Evolutionary conservation across 2,888 invertebrate genomes (phyloP).

Genomic region (Netelia fuscicornis): DNA sequence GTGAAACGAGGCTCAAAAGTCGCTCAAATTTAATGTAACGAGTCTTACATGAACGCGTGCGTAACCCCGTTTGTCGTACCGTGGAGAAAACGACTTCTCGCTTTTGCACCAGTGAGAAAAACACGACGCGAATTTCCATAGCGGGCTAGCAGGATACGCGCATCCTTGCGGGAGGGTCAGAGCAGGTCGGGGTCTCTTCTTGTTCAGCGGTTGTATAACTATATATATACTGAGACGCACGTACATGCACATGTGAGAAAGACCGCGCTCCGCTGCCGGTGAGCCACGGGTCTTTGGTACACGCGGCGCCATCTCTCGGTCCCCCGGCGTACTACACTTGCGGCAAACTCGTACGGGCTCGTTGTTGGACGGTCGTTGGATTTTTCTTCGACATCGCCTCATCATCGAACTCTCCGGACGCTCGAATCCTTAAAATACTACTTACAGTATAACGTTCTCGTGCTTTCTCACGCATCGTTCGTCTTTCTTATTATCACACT

Average conservation of each 20-base stretch:
- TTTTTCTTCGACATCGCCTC: not conserved
- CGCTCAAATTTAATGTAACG: slow-evolving; percentile 45
- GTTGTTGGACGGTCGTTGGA: not conserved
- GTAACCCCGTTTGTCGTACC: slow-evolving; percentile 46
- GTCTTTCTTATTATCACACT: slow-evolving; percentile 50
- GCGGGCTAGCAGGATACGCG: slow-evolving; percentile 62
- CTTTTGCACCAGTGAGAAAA: slow-evolving; percentile 34
- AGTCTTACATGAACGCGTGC: slow-evolving; percentile 53
- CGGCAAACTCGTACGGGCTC: not conserved
- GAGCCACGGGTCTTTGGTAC: slow-evolving; percentile 24
- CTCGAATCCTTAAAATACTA: slow-evolving; percentile 15
- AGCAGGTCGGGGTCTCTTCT: slow-evolving; percentile 62
- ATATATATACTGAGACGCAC: slow-evolving; percentile 6
- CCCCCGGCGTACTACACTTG: not conserved
- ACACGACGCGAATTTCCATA: slow-evolving; percentile 64
- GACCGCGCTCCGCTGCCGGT: slow-evolving; percentile 18
- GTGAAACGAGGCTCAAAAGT: slow-evolving; percentile 52
- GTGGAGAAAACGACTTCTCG: slow-evolving; percentile 55
- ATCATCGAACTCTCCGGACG: not conserved
- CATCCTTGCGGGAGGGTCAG: slow-evolving; percentile 54
- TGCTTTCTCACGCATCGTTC: slow-evolving; percentile 60
- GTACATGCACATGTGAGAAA: slow-evolving; percentile 4
- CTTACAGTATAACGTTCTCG: slow-evolving; percentile 4
- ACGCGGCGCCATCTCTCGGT: slow-evolving; percentile 56
- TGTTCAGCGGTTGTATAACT: slow-evolving; percentile 1